These are phyloP conservation scores for Byasa hedistus DNA, from an alignment of 2,888 invertebrate species.

Conservation along the genomic window DNA sequence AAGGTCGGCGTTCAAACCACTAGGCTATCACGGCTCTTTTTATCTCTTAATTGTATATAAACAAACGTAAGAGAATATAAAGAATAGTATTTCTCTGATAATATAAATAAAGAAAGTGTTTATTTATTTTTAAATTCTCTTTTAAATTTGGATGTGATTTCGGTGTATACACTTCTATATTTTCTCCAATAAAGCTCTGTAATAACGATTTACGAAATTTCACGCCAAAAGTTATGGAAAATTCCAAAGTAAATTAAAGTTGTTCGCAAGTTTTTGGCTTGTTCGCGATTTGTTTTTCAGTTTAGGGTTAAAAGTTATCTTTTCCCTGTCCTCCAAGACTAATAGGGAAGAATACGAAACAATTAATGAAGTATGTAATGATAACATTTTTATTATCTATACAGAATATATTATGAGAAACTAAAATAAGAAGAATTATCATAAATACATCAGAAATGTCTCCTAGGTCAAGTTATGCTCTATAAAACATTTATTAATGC, in stretches of 20 bases:
- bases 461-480: too few relatives aligned
- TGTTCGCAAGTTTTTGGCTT: slow-evolving; percentile 11
- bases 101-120: too few relatives aligned
- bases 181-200: background rate
- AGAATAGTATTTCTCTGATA: too few relatives aligned
- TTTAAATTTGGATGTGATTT: background rate
- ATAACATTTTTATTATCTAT: background rate
- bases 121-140: background rate
- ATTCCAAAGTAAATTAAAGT: slow-evolving; percentile 21
- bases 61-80: too few relatives aligned
- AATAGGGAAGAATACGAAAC: background rate
- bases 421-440: too few relatives aligned
- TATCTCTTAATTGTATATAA: too few relatives aligned
- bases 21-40: too few relatives aligned
- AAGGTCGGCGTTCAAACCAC: too few relatives aligned
- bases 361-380: background rate
- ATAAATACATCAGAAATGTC: too few relatives aligned
- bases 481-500: too few relatives aligned
- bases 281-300: slow-evolving; percentile 11
- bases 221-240: slow-evolving; percentile 17
- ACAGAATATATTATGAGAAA: background rate
- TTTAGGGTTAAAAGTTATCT: slow-evolving; percentile 9
- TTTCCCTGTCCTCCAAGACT: slow-evolving; percentile 29
- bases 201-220: slow-evolving; percentile 8
- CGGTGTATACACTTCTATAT: background rate